Conservation (phyloP, 2,797 vertebrate genomes). For the Neopelma chrysocephalum region DNA sequence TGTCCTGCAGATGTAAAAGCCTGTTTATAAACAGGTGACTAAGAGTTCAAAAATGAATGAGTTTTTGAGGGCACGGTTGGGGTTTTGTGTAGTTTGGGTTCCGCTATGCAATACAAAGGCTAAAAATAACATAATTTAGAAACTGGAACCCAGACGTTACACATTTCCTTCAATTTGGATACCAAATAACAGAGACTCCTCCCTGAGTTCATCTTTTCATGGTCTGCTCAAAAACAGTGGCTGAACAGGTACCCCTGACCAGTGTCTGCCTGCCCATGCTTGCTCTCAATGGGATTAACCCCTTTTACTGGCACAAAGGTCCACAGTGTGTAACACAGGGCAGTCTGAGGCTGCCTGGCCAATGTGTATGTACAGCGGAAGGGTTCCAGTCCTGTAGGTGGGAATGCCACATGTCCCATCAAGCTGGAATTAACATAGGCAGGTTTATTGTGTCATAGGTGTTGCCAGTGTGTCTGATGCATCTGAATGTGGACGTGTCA, state of each 20-base stretch:
- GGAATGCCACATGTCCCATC: conserved; percentile 11
- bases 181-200: background rate
- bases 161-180: background rate
- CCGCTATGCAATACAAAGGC: background rate
- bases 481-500: conserved; percentile 52
- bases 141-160: background rate
- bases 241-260: background rate
- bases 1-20: conserved; percentile 33
- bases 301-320: background rate
- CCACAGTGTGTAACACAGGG: fast-evolving
- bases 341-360: background rate
- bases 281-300: background rate
- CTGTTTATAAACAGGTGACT: background rate
- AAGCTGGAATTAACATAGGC: conserved; percentile 37
- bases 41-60: background rate
- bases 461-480: conserved; percentile 55
- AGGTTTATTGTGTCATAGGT: conserved; percentile 50
- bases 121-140: background rate
- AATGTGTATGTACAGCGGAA: fast-evolving
- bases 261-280: background rate
- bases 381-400: background rate
- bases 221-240: background rate
- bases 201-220: background rate
- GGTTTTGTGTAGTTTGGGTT: background rate
- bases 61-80: background rate